Evolutionary conservation across 2,797 vertebrate genomes (phyloP), one percentile per base, ranked within the genome.

Genomic region (Nothura maculosa): DNA sequence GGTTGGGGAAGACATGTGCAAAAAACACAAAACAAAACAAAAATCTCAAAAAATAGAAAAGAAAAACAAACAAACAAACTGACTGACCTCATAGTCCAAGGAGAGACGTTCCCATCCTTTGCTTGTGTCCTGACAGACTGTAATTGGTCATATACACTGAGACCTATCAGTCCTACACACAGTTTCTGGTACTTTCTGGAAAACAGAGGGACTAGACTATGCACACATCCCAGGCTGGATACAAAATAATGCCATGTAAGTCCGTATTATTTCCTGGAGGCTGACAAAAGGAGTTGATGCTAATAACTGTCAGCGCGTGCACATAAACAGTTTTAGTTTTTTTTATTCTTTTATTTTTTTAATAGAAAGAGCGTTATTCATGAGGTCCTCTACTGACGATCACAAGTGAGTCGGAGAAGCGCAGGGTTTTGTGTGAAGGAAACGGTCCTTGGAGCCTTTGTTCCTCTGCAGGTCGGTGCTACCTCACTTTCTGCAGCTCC

Each of bases 401-500:
- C 90, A 90, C 89, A 92, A 85, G 94, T 83, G 85, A 89, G 72
- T 74, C 8, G 75, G 79, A 88, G 93, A 94, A 84, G 72, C 55
- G 50, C 86, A 91, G 67, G 81, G 42, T 64, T 80, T 34, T 81
- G 61, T 8, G 77, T 79, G 86, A 85, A 89, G 74, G 79, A 76
- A 81, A 85, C 28, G 6, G 21, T 93, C 80, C 86, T 18, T 60
- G 27, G 36, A 60, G 64, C 9, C 73, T 50, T 13, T 36, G 75
- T 40, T 94, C 89, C 94, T 87, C 87, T 7, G 25, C 28, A 85
- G 64, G 48, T 50, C 47, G 13, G 48, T 79, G 98, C 96, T 98
- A 98, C 95, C 99, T 98, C 98, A 99, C 98, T 98, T 99, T 99
- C 98, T 99, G 99, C 43, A 99, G 98, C 91, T 99, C 99, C 96